A percentile compares a stretch with the other conserved stretches of the same genome.
Evolutionary conservation across 2,888 invertebrate genomes (phyloP).

Genomic region (Cheilosia vulpina): DNA sequence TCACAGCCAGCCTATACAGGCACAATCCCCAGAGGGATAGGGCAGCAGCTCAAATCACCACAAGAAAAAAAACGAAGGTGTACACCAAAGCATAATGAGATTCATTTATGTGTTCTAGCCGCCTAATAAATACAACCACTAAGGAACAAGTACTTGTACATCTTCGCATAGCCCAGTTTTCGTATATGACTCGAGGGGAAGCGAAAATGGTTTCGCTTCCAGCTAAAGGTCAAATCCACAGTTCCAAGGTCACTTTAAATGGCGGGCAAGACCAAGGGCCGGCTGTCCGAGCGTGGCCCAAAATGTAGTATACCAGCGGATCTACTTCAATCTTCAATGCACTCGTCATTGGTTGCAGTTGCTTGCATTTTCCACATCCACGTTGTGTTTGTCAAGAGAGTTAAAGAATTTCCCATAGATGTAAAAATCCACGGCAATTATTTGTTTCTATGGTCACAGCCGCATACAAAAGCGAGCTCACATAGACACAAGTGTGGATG

Average conservation of each 20-base stretch:
- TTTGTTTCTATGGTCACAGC: conserved; percentile 19
- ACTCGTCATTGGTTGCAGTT: no score
- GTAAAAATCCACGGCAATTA: conserved; percentile 42
- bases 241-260: conserved; percentile 50
- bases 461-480: background rate
- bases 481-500: conserved; percentile 2
- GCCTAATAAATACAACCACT: conserved; percentile 34
- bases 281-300: background rate
- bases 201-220: conserved; percentile 12
- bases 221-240: conserved; percentile 45
- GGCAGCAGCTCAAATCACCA: conserved; percentile 38
- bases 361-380: background rate
- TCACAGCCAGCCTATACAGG: background rate
- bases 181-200: no score
- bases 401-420: conserved; percentile 44
- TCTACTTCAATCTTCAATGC: no score
- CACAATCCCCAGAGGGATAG: conserved; percentile 53
- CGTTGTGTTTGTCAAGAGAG: conserved; percentile 1
- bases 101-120: conserved; percentile 41
- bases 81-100: conserved; percentile 39
- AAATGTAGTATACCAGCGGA: no score
- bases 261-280: conserved; percentile 4
- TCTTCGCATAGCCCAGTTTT: conserved; percentile 41
- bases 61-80: conserved; percentile 12
- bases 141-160: background rate